These are phyloP conservation scores for Lasiurus cinereus DNA, from an alignment of 2,113 vertebrate genomes.

Conservation along the genomic window DNA sequence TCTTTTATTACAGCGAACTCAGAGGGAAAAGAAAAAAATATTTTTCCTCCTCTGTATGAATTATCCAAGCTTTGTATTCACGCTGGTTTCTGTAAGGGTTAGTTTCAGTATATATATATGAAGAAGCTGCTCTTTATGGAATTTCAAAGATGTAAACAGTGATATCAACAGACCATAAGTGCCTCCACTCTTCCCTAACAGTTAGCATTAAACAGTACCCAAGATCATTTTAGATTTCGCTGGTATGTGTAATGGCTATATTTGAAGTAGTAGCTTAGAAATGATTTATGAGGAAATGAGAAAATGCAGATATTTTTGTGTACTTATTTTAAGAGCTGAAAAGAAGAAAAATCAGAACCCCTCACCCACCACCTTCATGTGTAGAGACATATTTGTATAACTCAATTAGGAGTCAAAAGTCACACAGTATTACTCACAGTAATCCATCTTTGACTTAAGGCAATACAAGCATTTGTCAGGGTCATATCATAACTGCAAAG, in stretches of 20 bases:
- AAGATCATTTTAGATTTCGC: background rate
- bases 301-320: background rate
- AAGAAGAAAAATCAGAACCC: conserved; percentile 18
- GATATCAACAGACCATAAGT: background rate
- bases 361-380: background rate
- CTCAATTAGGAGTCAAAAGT: background rate
- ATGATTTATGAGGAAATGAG: background rate
- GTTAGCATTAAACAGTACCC: background rate
- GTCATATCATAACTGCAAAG: conserved; percentile 94
- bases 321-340: background rate
- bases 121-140: background rate
- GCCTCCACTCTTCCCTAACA: background rate
- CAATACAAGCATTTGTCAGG: conserved; percentile 92
- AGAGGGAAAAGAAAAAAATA: background rate
- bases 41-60: background rate
- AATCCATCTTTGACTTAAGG: conserved; percentile 93
- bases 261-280: background rate
- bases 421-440: conserved; percentile 88
- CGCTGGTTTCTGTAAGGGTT: background rate
- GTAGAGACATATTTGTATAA: background rate
- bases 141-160: background rate
- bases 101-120: background rate
- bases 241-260: background rate
- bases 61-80: background rate
- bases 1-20: background rate